A percentile compares a stretch with the other conserved stretches of the same genome.
phyloP scores from a whole-genome alignment of 2,888 invertebrate species.

The Rhamphomyia laevipes region DNA sequence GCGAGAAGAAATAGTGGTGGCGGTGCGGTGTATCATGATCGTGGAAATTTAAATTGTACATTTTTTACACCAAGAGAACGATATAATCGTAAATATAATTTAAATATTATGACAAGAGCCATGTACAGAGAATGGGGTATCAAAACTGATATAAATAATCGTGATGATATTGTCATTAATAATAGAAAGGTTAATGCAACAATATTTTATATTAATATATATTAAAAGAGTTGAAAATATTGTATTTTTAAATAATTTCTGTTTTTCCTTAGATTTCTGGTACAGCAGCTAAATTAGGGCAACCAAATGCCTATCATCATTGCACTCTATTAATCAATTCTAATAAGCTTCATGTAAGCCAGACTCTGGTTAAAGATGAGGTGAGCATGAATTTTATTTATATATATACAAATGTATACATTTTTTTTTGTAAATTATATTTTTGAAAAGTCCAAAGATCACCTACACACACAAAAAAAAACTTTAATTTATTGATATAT shows the following conservation, averaged over 20 bases:
- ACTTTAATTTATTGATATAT: too few relatives aligned
- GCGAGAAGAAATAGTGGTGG: conserved; percentile 92
- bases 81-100: conserved; percentile 78
- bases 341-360: conserved; percentile 61
- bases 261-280: conserved; percentile 66
- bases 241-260: too few relatives aligned
- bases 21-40: conserved; percentile 93
- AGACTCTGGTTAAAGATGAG: conserved; percentile 61
- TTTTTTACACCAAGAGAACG: conserved; percentile 76
- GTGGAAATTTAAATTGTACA: conserved; percentile 84
- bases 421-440: neutral
- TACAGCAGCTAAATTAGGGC: conserved; percentile 85
- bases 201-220: neutral
- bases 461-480: neutral
- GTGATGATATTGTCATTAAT: conserved; percentile 78
- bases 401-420: neutral
- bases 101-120: conserved; percentile 74
- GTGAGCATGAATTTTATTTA: conserved; percentile 41
- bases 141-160: conserved; percentile 59
- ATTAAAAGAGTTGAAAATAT: neutral
- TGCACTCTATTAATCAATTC: conserved; percentile 87
- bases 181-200: conserved; percentile 41
- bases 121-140: conserved; percentile 73
- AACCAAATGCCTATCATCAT: conserved; percentile 89
- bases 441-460: neutral